Base-by-base conservation (phyloP, 1,140 invertebrate genomes). In the Neodiprion fabricii region DNA sequence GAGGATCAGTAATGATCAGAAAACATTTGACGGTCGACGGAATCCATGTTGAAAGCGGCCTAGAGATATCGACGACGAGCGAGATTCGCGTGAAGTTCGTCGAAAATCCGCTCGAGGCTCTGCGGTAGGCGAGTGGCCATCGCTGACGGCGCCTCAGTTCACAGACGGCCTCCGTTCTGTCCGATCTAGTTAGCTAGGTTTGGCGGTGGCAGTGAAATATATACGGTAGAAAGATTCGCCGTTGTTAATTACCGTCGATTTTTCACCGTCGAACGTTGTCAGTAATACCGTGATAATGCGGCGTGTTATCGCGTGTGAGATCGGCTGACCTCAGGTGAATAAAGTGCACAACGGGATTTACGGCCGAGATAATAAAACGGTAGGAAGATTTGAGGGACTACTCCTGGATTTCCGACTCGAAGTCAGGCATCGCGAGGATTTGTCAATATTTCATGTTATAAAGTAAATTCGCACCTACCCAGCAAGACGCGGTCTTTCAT, bases 271-370 rank as follows among this genome's bases (percentile, higher is more conserved):
- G 50, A 48, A 48, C n/a, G 28, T 40, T 40, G 5, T 40, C 28
- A 5, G 28, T 40, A 40, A 14, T 48, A 50, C 10, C 14, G 75
- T 77, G 53, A 82, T 75, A 21, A 79, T 79, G 77, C 79, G 71
- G 77, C 79, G 71, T 81, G 79, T 67, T 74, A 79, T 76, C 75
- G 49, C 75, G 77, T 77, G 77, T 75, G 79, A 80, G 76, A 69
- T 82, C 74, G 80, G 74, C 67, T 81, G 78, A 67, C 17, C n/a
- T 40, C 28, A 40, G n/a, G 53, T 61, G 53, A 61, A 61, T 17
- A 61, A 61, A 61, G 53, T 61, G 53, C n/a, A 61, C 53, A 61
- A 9, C 11, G 11, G 53, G 53, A 61, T 61, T 61, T 61, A 61
- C 28, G 5, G 28, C 28, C 28, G 28, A 40, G 28, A 40, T 40